A percentile compares a stretch with the other conserved stretches of the same genome.
Evolutionary conservation across 2,113 vertebrate genomes (phyloP).

Genomic region (Steatornis caripensis): DNA sequence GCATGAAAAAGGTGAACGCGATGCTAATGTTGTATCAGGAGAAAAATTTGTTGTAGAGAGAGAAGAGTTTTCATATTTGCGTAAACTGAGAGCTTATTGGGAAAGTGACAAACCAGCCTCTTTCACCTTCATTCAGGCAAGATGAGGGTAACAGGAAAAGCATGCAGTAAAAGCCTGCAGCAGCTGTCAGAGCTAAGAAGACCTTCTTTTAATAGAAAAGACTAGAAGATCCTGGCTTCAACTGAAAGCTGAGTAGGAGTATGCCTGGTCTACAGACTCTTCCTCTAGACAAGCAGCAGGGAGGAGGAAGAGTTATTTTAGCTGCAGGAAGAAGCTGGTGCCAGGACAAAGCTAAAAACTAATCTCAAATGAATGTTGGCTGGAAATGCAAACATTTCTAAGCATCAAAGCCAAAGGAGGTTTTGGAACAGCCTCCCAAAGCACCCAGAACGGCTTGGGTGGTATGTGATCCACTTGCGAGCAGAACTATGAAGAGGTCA

Average conservation of each 20-base stretch:
- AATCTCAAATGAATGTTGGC: not conserved
- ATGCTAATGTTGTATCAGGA: not conserved
- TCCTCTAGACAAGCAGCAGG: conserved; percentile 30
- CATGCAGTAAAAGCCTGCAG: not conserved
- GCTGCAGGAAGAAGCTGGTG: conserved; percentile 9
- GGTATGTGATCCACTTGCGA: not conserved
- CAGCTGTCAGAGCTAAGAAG: not conserved
- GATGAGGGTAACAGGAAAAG: not conserved
- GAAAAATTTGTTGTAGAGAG: not conserved
- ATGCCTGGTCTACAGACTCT: not conserved
- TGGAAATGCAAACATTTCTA: not conserved
- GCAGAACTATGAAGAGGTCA: not conserved
- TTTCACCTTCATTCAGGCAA: not conserved
- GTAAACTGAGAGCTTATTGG: not conserved
- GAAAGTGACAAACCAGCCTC: not conserved
- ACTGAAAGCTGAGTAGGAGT: conserved; percentile 25
- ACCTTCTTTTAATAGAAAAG: conserved; percentile 7
- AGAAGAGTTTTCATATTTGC: not conserved
- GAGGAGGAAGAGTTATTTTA: conserved; percentile 26
- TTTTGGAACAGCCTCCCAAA: not conserved
- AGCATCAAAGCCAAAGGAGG: not conserved
- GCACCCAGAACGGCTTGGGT: not conserved
- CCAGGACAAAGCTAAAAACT: not conserved
- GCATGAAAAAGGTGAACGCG: not conserved
- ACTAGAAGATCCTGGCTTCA: not conserved